Conservation (phyloP, 1,140 invertebrate species). For the Neoseiulus cucumeris region DNA sequence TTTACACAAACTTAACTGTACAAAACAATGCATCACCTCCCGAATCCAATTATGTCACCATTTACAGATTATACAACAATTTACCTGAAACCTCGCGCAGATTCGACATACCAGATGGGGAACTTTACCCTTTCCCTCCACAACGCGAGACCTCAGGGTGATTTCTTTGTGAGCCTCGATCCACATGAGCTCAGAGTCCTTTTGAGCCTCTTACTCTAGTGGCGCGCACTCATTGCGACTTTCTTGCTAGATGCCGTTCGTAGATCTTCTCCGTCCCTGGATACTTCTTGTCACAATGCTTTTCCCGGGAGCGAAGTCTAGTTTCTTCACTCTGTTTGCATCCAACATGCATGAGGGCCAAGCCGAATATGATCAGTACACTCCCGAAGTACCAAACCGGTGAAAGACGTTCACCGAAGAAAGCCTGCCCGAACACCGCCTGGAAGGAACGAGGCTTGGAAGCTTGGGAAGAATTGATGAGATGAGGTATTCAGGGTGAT, state of each 20-base stretch:
- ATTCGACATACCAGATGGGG: too few relatives aligned
- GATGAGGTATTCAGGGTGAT: not conserved
- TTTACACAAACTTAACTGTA: too few relatives aligned
- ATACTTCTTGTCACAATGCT: not conserved
- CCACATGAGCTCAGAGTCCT: too few relatives aligned
- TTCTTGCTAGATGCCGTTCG: not conserved
- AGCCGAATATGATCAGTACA: constrained; percentile 26
- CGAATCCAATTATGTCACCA: too few relatives aligned
- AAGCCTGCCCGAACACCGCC: constrained; percentile 26
- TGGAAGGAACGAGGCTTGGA: too few relatives aligned
- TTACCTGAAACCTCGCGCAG: too few relatives aligned
- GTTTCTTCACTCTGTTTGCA: constrained; percentile 13
- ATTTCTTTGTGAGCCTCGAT: too few relatives aligned
- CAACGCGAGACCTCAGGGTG: too few relatives aligned
- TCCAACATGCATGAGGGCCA: constrained; percentile 26
- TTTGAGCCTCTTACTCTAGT: too few relatives aligned
- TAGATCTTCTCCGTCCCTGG: not conserved
- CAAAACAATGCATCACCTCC: too few relatives aligned
- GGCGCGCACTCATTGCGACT: not conserved
- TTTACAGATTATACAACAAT: too few relatives aligned
- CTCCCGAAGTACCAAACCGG: constrained; percentile 28
- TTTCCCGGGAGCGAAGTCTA: not conserved
- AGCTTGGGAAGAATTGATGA: constrained; percentile 15
- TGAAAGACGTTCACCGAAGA: constrained; percentile 27
- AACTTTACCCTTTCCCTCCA: too few relatives aligned